Conservation (phyloP, 2,113 vertebrate species). For the Lipotes vexillifer region DNA sequence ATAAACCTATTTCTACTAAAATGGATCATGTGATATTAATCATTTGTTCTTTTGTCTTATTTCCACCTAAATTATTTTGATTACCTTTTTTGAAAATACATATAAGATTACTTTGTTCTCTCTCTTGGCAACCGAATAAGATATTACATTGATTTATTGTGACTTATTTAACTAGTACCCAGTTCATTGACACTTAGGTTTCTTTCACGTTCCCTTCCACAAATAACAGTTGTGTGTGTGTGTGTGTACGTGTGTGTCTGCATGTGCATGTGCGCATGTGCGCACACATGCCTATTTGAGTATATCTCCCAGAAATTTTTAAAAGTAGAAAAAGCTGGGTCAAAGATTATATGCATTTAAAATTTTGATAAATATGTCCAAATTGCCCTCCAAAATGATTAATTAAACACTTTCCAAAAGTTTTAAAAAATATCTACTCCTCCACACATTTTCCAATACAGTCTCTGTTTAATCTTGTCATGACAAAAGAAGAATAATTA, state of each 20-base stretch:
- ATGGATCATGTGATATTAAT: background rate
- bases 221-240: background rate
- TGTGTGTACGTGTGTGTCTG: background rate
- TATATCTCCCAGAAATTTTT: background rate
- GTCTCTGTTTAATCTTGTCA: background rate
- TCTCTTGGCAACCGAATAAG: background rate
- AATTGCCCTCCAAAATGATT: background rate
- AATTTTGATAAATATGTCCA: background rate
- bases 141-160: background rate
- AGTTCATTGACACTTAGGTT: background rate
- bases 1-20: background rate
- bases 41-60: background rate
- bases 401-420: background rate
- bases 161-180: background rate
- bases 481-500: background rate
- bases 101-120: background rate
- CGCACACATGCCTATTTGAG: background rate
- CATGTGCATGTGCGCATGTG: fast-evolving
- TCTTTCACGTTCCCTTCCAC: background rate
- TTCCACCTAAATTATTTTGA: background rate
- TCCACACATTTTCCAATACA: background rate
- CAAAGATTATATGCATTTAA: background rate
- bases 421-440: background rate
- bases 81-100: background rate
- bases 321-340: background rate